Base-by-base conservation (phyloP, 2,797 vertebrate species). In the Champsocephalus esox region DNA sequence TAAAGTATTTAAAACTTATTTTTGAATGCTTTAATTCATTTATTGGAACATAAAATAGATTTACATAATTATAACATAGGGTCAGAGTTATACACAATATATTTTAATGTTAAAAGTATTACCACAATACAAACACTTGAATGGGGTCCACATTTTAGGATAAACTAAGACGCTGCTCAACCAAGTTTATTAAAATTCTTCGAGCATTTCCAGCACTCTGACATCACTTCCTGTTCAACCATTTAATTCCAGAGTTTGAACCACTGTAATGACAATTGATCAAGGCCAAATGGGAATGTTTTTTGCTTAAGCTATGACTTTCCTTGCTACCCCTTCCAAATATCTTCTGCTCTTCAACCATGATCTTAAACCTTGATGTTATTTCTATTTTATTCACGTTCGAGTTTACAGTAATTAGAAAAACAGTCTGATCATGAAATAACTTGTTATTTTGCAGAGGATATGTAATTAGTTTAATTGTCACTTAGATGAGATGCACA, bases 401-500 rank as follows among this genome's bases (percentile, higher is more conserved):
- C 11, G 8, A 61, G 60, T 78, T 85, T 71, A 61, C 45, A 56
- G 38, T 65, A 69, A 64, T 58, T 61, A 54, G 52, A 70, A 38
- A 75, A 77, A 74, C 58, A 57, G 44, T 45, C 64, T 48, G 67
- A 90, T 84, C 67, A 67, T 56, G 58, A 77, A 86, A 85, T 80
- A 64, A 70, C 79, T 81, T 82, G 34, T 73, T 85, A 65, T 82
- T 81, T 82, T 75, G 66, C 77, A 14, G 61, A 85, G 66, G 69
- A 65, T 63, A 58, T 81, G 76, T 84, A 80, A 92, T 92, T 87
- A 80, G 73, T 87, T 80, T 77, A 85, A 90, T 84, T 88, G 87
- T 88, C 80, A 88, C 75, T 88, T 72, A 76, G 73, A 82, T 21
- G 81, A 76, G 46, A 85, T 60, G 68, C 66, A 75, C 41, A 56